These are phyloP conservation scores for Enteromius treurensis DNA, from an alignment of 2,797 vertebrate genomes.

Conservation along the genomic window DNA sequence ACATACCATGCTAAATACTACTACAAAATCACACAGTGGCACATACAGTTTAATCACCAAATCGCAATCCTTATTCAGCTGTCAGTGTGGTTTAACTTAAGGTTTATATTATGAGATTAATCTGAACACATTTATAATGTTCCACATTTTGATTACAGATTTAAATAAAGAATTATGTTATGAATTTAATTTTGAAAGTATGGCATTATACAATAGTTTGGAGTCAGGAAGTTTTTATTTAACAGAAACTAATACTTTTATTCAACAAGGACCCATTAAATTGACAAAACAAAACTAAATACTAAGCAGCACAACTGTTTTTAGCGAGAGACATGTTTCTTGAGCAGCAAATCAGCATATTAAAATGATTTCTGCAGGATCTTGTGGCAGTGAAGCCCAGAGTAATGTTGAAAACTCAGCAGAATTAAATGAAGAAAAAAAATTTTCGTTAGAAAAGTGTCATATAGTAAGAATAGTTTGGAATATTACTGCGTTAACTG, in stretches of 20 bases:
- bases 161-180: neutral
- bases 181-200: neutral
- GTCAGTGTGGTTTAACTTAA: slow-evolving; percentile 7
- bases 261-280: neutral
- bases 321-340: neutral
- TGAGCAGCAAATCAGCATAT: neutral
- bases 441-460: neutral
- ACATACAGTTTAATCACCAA: slow-evolving; percentile 6
- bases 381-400: neutral
- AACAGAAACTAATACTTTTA: neutral
- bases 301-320: neutral
- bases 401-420: neutral
- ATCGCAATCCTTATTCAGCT: slow-evolving; percentile 10
- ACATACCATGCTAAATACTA: neutral
- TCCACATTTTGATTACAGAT: neutral
- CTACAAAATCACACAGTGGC: neutral
- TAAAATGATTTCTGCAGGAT: neutral
- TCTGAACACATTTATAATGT: neutral
- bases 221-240: neutral
- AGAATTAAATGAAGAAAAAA: neutral
- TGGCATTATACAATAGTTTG: neutral
- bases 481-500: neutral
- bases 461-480: neutral
- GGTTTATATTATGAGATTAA: neutral
- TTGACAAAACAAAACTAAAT: neutral